Conservation (phyloP, 2,888 invertebrate species). For the Gnatocerus cornutus region DNA sequence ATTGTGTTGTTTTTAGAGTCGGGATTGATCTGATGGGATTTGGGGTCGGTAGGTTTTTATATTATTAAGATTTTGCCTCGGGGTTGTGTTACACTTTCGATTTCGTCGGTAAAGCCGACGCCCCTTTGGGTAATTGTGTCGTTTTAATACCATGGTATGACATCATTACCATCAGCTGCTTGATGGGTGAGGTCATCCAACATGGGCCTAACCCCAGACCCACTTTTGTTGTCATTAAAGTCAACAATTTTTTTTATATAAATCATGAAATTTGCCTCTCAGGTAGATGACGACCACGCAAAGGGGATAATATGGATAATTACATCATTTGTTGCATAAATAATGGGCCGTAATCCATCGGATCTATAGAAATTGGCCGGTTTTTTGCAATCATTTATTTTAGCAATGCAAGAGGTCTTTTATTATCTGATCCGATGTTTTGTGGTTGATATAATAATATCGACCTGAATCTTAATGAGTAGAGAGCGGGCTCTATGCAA, state of each 20-base stretch:
- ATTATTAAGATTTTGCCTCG: slow-evolving; percentile 35
- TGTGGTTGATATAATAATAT: slow-evolving; percentile 16
- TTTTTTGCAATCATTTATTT: background rate
- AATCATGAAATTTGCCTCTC: background rate
- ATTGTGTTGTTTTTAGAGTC: slow-evolving; percentile 40
- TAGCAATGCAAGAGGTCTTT: background rate
- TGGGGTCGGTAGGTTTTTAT: slow-evolving; percentile 42
- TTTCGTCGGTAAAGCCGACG: slow-evolving; percentile 46
- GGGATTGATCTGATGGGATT: slow-evolving; percentile 26
- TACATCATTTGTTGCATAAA: background rate
- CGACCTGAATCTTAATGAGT: slow-evolving; percentile 25
- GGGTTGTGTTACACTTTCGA: slow-evolving; percentile 49
- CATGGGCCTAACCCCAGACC: slow-evolving; percentile 17
- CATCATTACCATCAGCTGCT: slow-evolving; percentile 36
- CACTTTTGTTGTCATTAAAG: background rate
- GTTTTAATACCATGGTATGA: slow-evolving; percentile 34
- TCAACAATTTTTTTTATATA: background rate
- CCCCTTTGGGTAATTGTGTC: slow-evolving; percentile 45
- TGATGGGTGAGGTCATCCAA: slow-evolving; percentile 16
- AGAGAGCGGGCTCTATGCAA: background rate
- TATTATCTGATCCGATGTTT: slow-evolving; percentile 13
- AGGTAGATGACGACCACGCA: background rate
- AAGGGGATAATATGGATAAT: background rate
- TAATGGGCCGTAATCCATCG: background rate
- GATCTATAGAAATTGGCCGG: background rate